Base-by-base conservation (phyloP, 2,888 invertebrate species). In the Orthonychiurus folsomi region DNA sequence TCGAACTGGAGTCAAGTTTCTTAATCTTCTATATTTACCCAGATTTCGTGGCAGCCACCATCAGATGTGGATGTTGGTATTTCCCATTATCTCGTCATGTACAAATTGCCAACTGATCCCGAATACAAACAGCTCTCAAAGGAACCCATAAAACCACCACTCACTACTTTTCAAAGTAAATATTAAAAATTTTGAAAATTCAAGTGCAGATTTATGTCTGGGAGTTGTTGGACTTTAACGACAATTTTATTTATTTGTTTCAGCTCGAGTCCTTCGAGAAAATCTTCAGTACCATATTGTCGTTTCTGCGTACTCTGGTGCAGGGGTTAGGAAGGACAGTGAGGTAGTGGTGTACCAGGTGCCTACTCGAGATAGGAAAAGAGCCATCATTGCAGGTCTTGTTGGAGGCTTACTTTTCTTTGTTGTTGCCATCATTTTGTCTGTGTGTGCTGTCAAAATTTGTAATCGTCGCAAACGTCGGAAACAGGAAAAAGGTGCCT, bases 401-500 rank as follows among this genome's bases (percentile, higher is more conserved):
- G 93, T 95, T 73, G 95, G 95, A 74, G 95, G 95, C 73, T 88
- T 96, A 76, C 84, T 95, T 77, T 95, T 96, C 84, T 93, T 95
- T 84, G 89, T 95, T 77, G 93, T 95, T 76, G 93, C 94, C 79
- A 93, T 95, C 80, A 92, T 95, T 77, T 85, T 96, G 76, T 93
- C 94, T 75, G 89, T 95, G 77, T 93, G 95, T 82, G 93, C 93
- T 75, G 93, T 95, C 77, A 93, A 95, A 83, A 93, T 94, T 80
- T 93, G 93, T 85, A 95, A 94, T 83, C 93, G 93, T 81, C 84
- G 93, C 77, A 93, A 93, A 81, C 85, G 93, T 76, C 88, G 93
- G 83, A 93, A 93, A 86, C 93, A 93, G 81, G 93, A 93, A 82
- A 93, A 94, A 90, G 94, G 95, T 94, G 52, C 12, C 5, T 50